A percentile compares a stretch with the other conserved stretches of the same genome.
These are phyloP conservation scores for Temnothorax curvispinosus DNA, from an alignment of 1,140 invertebrate species.

Conservation along the genomic window DNA sequence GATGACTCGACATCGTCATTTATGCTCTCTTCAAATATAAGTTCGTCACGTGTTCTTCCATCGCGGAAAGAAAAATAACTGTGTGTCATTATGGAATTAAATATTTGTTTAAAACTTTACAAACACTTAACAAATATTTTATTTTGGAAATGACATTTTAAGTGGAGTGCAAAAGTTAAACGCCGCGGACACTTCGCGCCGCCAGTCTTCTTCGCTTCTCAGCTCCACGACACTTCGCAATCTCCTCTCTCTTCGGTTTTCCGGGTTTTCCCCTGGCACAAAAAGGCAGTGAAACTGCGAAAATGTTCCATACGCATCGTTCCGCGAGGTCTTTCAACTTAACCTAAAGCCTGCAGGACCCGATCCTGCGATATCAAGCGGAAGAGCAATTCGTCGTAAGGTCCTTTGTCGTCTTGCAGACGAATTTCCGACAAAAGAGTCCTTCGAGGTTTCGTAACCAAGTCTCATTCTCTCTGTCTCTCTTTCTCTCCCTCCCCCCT, in stretches of 20 bases:
- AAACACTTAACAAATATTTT: background rate
- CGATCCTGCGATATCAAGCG: conserved; percentile 47
- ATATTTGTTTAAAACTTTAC: background rate
- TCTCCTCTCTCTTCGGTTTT: conserved; percentile 48
- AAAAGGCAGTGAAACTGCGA: background rate
- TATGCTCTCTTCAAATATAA: conserved; percentile 15
- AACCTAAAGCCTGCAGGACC: background rate
- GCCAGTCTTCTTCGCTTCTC: background rate
- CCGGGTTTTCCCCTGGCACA: background rate
- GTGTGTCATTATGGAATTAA: background rate
- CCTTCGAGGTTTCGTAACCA: conserved; percentile 41
- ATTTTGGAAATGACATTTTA: background rate
- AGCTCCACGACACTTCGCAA: background rate
- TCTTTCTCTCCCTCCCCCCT: background rate
- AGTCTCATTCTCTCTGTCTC: conserved; percentile 45
- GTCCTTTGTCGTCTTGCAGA: conserved; percentile 35
- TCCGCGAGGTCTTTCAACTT: background rate
- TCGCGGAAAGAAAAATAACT: background rate
- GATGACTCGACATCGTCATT: conserved; percentile 19
- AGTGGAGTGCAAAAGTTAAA: background rate
- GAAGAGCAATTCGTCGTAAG: conserved; percentile 54
- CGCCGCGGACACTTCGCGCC: background rate
- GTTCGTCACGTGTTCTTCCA: background rate
- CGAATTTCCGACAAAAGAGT: conserved; percentile 67
- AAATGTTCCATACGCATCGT: conserved; percentile 33